phyloP scores from a whole-genome alignment of 2,888 invertebrate genomes.

The Polylopha cassiicola region DNA sequence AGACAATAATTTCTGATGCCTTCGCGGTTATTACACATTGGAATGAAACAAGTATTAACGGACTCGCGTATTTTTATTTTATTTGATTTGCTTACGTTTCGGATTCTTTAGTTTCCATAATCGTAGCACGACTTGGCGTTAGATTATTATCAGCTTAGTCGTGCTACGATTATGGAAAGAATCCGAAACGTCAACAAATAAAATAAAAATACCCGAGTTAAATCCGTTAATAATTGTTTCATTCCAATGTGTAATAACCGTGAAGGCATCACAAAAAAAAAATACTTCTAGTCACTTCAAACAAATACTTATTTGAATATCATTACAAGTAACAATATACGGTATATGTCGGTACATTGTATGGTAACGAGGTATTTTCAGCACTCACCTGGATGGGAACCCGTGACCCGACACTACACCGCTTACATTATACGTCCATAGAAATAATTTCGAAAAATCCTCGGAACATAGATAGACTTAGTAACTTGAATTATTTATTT shows the following conservation, averaged over 20 bases:
- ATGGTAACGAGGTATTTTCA: conserved; percentile 56
- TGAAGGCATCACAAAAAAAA: neutral
- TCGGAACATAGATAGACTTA: neutral
- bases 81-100: too few species aligned
- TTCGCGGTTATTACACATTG: too few species aligned
- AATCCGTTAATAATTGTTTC: too few species aligned
- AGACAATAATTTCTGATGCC: too few species aligned
- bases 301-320: conserved; percentile 13
- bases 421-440: conserved; percentile 27
- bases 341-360: conserved; percentile 35
- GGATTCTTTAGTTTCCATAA: too few species aligned
- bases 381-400: conserved; percentile 29
- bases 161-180: too few species aligned
- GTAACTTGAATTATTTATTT: neutral
- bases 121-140: too few species aligned
- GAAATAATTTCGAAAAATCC: conserved; percentile 13
- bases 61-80: too few species aligned
- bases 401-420: conserved; percentile 39
- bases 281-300: conserved; percentile 4
- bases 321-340: conserved; percentile 12
- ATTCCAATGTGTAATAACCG: neutral
- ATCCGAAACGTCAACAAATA: too few species aligned
- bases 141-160: too few species aligned
- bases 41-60: too few species aligned
- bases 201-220: too few species aligned